A percentile compares a stretch with the other conserved stretches of the same genome.
phyloP scores from a whole-genome alignment of 2,113 vertebrate species.

The Benitochromis conjunctus region DNA sequence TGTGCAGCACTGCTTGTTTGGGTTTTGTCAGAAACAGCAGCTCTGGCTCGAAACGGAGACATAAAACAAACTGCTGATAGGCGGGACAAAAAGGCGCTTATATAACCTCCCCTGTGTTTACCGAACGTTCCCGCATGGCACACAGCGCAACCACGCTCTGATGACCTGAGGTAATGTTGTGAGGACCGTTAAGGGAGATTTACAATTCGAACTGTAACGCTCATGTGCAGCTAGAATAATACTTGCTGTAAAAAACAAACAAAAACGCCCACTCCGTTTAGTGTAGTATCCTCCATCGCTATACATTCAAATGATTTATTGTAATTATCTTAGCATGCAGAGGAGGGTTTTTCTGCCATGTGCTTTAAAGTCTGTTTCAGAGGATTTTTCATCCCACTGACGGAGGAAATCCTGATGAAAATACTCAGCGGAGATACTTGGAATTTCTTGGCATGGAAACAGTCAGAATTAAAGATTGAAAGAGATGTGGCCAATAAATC shows the following conservation, averaged over 20 bases:
- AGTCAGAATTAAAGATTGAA: conserved; percentile 33
- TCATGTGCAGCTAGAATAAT: background rate
- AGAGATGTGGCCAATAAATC: conserved; percentile 11
- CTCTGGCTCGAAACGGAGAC: conserved; percentile 44
- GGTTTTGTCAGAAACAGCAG: conserved; percentile 45
- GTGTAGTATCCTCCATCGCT: background rate
- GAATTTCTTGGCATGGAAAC: conserved; percentile 46
- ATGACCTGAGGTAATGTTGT: conserved; percentile 22
- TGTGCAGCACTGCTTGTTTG: conserved; percentile 55
- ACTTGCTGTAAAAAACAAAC: background rate
- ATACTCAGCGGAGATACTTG: conserved; percentile 3
- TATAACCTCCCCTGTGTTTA: conserved; percentile 42
- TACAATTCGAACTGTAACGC: background rate
- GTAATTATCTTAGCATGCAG: background rate
- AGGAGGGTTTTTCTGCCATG: background rate
- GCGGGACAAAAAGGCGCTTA: conserved; percentile 32
- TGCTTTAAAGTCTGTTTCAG: background rate
- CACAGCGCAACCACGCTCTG: background rate
- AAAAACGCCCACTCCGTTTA: background rate
- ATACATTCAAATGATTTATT: background rate
- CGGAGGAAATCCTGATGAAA: conserved; percentile 50
- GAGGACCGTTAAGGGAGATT: background rate
- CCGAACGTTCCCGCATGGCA: conserved; percentile 6
- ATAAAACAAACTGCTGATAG: conserved; percentile 56
- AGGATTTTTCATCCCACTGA: conserved; percentile 38